phyloP scores from a whole-genome alignment of 1,140 invertebrate genomes.

The Epicauta chinensis region DNA sequence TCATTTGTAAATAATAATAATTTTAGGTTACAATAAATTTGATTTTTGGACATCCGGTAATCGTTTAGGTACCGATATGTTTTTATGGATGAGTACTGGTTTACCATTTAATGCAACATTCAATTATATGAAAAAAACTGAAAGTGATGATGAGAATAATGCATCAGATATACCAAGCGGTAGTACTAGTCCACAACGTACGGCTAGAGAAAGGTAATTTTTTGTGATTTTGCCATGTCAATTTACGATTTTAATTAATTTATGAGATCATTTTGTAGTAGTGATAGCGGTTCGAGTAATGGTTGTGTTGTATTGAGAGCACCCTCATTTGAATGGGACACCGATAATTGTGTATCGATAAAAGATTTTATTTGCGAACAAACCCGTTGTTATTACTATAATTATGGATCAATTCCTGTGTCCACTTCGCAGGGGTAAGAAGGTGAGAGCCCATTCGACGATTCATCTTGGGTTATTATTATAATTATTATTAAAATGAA shows the following conservation, averaged over 20 bases:
- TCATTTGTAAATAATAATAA: neutral
- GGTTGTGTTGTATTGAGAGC: constrained; percentile 69
- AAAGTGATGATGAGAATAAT: constrained; percentile 17
- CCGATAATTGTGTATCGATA: constrained; percentile 71
- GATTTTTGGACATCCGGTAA: constrained; percentile 89
- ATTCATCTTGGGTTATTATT: constrained; percentile 27
- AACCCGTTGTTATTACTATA: constrained; percentile 84
- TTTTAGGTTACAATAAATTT: constrained; percentile 65
- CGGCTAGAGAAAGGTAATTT: constrained; percentile 67
- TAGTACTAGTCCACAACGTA: constrained; percentile 67
- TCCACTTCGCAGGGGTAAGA: constrained; percentile 82
- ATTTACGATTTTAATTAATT: neutral
- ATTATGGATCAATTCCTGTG: constrained; percentile 82
- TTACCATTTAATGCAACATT: constrained; percentile 81
- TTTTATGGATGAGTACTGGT: constrained; percentile 84
- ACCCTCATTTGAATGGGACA: constrained; percentile 70
- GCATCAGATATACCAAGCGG: constrained; percentile 51
- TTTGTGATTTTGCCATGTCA: too few species aligned
- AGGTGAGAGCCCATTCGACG: constrained; percentile 51
- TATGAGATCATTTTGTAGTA: constrained; percentile 35
- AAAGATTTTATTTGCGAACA: constrained; percentile 87
- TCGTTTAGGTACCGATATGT: constrained; percentile 77
- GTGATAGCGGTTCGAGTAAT: constrained; percentile 57
- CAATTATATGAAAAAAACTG: constrained; percentile 63
- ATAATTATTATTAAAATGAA: constrained; percentile 3